Percentiles rank a stretch among this genome's conserved stretches.
Evolutionary conservation across 2,888 invertebrate species (phyloP).

Genomic region (Leptopterna dolabrata): DNA sequence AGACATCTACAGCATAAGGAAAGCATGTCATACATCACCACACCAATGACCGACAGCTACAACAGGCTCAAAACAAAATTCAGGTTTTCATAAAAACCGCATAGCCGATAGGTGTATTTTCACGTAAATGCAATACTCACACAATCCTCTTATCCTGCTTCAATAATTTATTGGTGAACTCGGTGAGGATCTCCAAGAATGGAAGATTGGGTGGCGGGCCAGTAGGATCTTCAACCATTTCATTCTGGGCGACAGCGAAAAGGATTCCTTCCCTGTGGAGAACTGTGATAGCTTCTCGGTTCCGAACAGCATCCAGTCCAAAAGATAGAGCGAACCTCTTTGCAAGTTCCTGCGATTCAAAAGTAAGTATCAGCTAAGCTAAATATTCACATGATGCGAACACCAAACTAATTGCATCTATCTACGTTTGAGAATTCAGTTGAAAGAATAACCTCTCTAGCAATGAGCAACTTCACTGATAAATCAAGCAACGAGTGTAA

Average conservation of each 20-base stretch:
- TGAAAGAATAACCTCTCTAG: no score
- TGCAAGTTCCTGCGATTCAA: constrained; percentile 81
- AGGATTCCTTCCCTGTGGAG: constrained; percentile 94
- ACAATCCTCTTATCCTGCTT: constrained; percentile 96
- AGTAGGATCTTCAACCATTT: constrained; percentile 75
- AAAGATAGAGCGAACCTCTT: constrained; percentile 97
- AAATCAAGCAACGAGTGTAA: no score
- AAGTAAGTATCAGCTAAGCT: background rate
- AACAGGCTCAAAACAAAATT: no score
- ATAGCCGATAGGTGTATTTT: background rate
- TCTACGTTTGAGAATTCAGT: no score
- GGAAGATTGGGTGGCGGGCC: constrained; percentile 87
- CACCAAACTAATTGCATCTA: background rate
- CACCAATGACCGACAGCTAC: no score
- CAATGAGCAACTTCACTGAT: no score
- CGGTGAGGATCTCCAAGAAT: constrained; percentile 94
- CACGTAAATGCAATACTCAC: constrained; percentile 67
- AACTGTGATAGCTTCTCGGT: constrained; percentile 94
- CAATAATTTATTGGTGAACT: constrained; percentile 95
- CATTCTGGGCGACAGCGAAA: constrained; percentile 81
- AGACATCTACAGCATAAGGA: no score
- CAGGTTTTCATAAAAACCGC: no score
- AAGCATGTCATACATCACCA: no score
- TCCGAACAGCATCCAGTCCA: constrained; percentile 95
- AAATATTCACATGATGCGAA: background rate